Conservation (phyloP, 1,140 invertebrate species). For the Nebria ingens region DNA sequence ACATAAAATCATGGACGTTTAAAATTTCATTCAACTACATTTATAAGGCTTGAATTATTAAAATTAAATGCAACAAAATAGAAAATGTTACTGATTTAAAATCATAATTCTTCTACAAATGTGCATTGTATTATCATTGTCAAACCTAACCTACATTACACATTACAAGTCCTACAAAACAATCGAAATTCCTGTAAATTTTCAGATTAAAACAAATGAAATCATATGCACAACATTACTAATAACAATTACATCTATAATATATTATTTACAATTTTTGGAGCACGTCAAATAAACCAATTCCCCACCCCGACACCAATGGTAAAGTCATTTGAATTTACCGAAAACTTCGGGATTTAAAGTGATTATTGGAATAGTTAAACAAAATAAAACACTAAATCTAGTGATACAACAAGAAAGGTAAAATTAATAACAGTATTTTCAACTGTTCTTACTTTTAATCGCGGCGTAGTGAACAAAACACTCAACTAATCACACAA, state of each 20-base stretch:
- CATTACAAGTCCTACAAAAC: neutral
- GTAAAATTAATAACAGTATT: neutral
- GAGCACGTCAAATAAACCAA: neutral
- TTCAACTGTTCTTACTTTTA: constrained; percentile 3
- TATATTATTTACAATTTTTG: neutral
- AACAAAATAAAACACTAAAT: too few relatives aligned
- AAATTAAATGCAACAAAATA: neutral
- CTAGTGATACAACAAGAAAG: too few relatives aligned
- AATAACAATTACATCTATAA: neutral
- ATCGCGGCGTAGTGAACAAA: constrained; percentile 8
- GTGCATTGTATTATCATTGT: neutral
- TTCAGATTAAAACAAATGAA: neutral
- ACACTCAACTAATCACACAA: constrained; percentile 3
- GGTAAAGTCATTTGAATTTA: neutral
- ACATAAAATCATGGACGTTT: too few relatives aligned
- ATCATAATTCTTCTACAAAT: neutral
- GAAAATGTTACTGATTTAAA: neutral
- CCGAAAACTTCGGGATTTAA: neutral
- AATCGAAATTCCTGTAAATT: neutral
- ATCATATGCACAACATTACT: too few relatives aligned
- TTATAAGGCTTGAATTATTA: neutral
- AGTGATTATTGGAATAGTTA: too few relatives aligned
- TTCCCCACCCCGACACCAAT: neutral
- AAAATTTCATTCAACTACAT: too few relatives aligned
- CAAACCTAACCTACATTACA: constrained; percentile 4